phyloP scores from a whole-genome alignment of 2,797 vertebrate genomes.

The Darevskia nairensis region DNA sequence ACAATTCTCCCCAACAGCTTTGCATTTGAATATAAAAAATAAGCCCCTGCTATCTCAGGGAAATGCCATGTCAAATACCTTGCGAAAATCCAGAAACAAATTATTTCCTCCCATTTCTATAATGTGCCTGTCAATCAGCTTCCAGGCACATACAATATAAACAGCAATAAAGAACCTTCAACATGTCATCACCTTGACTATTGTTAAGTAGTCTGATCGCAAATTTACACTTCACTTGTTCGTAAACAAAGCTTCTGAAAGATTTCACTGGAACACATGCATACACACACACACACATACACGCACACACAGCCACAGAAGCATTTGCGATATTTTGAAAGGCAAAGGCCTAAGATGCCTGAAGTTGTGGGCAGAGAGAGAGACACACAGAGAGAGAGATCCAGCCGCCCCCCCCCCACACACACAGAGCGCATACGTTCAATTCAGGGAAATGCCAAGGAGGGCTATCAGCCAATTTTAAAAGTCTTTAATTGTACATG shows the following conservation, averaged over 20 bases:
- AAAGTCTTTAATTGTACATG: not conserved
- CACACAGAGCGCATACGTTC: not conserved
- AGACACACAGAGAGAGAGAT: too few relatives aligned
- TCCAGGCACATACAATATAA: constrained; percentile 45
- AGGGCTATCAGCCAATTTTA: not conserved
- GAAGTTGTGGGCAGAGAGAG: not conserved
- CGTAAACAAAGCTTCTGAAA: constrained; percentile 36
- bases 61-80: constrained; percentile 36
- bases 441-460: not conserved
- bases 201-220: constrained; percentile 54
- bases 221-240: constrained; percentile 30
- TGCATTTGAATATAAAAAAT: constrained; percentile 6
- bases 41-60: not conserved
- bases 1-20: not conserved
- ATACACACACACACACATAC: too few relatives aligned
- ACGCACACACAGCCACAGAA: not conserved
- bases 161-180: constrained; percentile 56
- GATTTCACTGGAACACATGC: constrained; percentile 19
- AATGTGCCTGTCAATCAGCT: constrained; percentile 52
- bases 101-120: constrained; percentile 51
- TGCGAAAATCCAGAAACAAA: constrained; percentile 26
- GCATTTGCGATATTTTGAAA: not conserved
- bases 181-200: constrained; percentile 45
- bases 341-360: too few relatives aligned
- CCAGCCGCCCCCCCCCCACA: too few relatives aligned